These are phyloP conservation scores for Patiria miniata DNA, from an alignment of 35 echinoderm and acorn worm genomes.

Conservation along the genomic window DNA sequence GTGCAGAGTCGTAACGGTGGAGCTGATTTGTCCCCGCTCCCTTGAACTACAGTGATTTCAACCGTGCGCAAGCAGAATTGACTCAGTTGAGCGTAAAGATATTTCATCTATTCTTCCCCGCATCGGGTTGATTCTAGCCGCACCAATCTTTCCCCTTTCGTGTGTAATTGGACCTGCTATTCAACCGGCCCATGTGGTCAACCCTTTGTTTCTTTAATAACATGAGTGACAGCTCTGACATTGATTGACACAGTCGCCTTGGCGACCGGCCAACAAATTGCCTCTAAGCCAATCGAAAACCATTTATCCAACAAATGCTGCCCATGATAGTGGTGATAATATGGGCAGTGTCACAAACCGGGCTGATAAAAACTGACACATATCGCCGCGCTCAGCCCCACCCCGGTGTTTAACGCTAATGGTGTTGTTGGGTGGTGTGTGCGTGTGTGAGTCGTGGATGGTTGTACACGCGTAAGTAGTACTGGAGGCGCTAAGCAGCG, in stretches of 20 bases:
- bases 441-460: not conserved
- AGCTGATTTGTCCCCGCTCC: conserved; percentile 16
- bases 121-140: conserved; percentile 39
- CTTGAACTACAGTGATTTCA: conserved; percentile 31
- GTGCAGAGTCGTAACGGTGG: not conserved
- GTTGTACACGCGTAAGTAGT: not conserved
- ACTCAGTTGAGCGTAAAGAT: conserved; percentile 65
- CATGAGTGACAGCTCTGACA: conserved; percentile 94
- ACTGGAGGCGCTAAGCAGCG: conserved; percentile 29
- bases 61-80: conserved; percentile 26
- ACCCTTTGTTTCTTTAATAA: conserved; percentile 79
- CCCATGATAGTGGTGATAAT: conserved; percentile 95
- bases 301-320: conserved; percentile 98
- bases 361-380: conserved; percentile 98
- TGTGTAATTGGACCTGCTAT: conserved; percentile 86
- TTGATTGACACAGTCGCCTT: conserved; percentile 97
- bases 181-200: conserved; percentile 85
- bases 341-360: conserved; percentile 89
- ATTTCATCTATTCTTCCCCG: conserved; percentile 59
- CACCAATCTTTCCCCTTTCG: conserved; percentile 34
- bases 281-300: conserved; percentile 99
- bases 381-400: conserved; percentile 78
- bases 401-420: conserved; percentile 83
- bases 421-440: conserved; percentile 48
- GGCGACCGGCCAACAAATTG: conserved; percentile 95